Base-by-base conservation (phyloP, 2,797 vertebrate genomes). In the Hypotaenidia philippensis region DNA sequence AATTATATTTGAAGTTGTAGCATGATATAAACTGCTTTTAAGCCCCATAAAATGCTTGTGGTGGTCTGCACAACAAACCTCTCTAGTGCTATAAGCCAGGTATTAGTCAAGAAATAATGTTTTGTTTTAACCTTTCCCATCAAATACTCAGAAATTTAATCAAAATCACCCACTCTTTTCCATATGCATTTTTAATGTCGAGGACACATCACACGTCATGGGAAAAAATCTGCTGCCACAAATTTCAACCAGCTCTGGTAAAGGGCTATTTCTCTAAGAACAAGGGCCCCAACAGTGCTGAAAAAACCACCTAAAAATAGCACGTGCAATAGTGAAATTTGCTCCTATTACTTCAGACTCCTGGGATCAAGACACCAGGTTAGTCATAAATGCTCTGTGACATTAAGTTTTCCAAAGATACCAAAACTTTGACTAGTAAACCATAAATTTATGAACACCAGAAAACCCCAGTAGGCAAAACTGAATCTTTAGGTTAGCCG, bases 321-420 rank as follows among this genome's bases (percentile, higher is more conserved):
- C 55, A 93, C 1, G 4, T 81, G 80, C 66, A 82, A 47, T 20
- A 63, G 66, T 45, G 66, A 92, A 88, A 93, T 91, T 90, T 79
- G 49, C 91, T 96, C 82, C 85, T 63, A 86, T 96, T 91, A 90
- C 74, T 93, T 94, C 89, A 94, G 80, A 70, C 87, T 76, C 87
- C 32, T 90, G 87, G 93, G 92, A 94, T 59, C 87, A 60, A 83
- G 91, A 90, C 77, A 91, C 19, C 49, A 79, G 60, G 50, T 91
- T 86, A 94, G 74, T 93, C 55, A 91, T 86, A 96, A 94, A 88
- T 53, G 79, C 49, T 84, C 70, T 89, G 70, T 84, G 91, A 92
- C 87, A 93, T 82, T 69, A 93, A 29, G 55, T 93, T 96, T 95
- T 94, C 91, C 91, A 94, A 95, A 88, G 77, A 79, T 41, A 87